Base-by-base conservation (phyloP, 2,797 vertebrate species). In the Lagodon rhomboides region DNA sequence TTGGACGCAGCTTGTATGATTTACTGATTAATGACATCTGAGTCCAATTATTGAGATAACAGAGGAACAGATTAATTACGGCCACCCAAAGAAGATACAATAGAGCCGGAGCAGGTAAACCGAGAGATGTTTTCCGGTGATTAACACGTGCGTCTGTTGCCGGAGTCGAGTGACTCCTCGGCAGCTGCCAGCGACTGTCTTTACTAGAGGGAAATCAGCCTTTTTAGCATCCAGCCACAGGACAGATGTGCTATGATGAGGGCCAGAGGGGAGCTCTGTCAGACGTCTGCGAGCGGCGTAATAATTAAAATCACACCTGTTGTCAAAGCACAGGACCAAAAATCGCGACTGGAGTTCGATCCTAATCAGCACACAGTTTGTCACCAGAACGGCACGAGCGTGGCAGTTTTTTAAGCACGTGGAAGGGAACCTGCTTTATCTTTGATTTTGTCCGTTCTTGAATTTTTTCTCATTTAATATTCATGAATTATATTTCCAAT, bases 281-380 rank as follows among this genome's bases (percentile, higher is more conserved):
- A 90, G 85, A 90, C 55, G 80, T 83, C 86, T 78, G 89, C 23
- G 64, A 81, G 62, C 64, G 77, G 83, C 83, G 89, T 90, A 78
- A 91, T 95, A 92, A 95, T 95, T 94, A 94, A 91, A 91, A 85
- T 80, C 82, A 76, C 93, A 93, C 90, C 91, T 95, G 93, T 91
- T 92, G 80, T 82, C 65, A 91, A 80, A 91, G 64, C 80, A 75
- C 55, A 49, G 59, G 76, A 46, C 54, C 74, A 41, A 80, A 80
- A 80, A 78, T 56, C 25, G 9, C 56, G 68, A 77, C 46, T 56
- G 38, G 20, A 83, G 60, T 56, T 9, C 5, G 44, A 73, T 41
- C 72, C 55, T 75, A 43, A 66, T 55, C 60, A 60, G 41, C 67
- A 30, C 49, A 68, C 68, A 61, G n/a, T 62, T 55, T 49, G 16